A percentile compares a stretch with the other conserved stretches of the same genome.
Conservation (phyloP, 2,113 vertebrate species). For the Rhea americana region DNA sequence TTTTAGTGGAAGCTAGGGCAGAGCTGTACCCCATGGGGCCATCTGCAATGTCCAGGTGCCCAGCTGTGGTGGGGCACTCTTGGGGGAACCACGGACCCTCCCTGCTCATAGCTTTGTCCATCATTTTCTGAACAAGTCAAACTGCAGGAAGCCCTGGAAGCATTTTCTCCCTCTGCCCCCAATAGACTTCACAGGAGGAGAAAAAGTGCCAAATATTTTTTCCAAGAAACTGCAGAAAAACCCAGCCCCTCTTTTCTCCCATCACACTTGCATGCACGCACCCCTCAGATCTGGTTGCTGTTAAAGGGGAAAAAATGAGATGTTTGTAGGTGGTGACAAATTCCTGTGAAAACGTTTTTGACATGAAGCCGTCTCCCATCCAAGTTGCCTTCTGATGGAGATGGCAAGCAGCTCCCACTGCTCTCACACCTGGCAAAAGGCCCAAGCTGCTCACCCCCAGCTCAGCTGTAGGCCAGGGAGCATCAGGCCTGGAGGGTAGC, state of each 20-base stretch:
- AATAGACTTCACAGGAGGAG: not conserved
- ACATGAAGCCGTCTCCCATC: not conserved
- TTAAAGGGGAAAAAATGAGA: not conserved
- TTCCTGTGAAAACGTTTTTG: constrained; percentile 11
- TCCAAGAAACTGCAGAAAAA: not conserved
- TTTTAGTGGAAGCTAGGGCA: not conserved
- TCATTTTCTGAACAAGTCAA: not conserved
- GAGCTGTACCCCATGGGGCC: not conserved
- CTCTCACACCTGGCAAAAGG: not conserved
- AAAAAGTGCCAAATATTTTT: not conserved
- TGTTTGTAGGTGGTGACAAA: constrained; percentile 49
- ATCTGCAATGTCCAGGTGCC: not conserved
- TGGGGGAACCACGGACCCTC: not conserved
- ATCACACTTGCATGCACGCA: not conserved
- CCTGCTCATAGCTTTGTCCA: not conserved
- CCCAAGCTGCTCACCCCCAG: not conserved
- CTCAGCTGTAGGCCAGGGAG: fast-evolving
- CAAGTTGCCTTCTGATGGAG: not conserved
- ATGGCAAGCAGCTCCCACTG: fast-evolving
- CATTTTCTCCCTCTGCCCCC: not conserved
- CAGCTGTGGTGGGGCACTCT: fast-evolving
- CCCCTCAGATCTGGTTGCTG: not conserved
- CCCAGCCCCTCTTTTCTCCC: not conserved
- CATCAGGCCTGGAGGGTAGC: too few relatives aligned
- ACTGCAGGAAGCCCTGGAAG: not conserved